Percentiles rank a stretch among this genome's conserved stretches.
These are phyloP conservation scores for Calephelis perditalis DNA, from an alignment of 2,888 invertebrate species.

Conservation along the genomic window DNA sequence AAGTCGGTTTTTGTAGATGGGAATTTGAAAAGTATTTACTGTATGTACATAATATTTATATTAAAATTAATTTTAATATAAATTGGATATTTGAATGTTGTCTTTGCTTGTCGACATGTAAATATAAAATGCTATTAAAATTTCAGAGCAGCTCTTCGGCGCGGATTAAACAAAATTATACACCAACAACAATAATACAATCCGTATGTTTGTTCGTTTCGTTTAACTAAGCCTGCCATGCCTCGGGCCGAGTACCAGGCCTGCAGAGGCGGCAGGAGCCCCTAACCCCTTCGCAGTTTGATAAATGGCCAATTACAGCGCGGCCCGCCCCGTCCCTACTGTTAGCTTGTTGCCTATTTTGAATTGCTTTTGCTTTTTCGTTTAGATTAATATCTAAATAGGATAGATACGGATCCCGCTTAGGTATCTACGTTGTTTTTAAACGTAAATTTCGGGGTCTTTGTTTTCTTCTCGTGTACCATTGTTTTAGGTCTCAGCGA, in stretches of 20 bases:
- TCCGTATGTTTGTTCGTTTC: constrained; percentile 46
- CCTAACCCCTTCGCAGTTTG: constrained; percentile 77
- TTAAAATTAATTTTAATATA: too few species aligned
- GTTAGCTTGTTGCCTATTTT: constrained; percentile 78
- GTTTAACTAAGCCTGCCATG: constrained; percentile 37
- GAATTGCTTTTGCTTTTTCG: constrained; percentile 79
- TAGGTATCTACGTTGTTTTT: constrained; percentile 77
- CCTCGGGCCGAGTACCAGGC: constrained; percentile 49
- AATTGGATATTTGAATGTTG: background rate
- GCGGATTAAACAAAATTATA: constrained; percentile 26
- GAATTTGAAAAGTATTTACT: too few species aligned
- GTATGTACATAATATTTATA: too few species aligned
- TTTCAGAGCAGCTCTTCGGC: constrained; percentile 26
- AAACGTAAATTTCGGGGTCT: constrained; percentile 69
- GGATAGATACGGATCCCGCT: constrained; percentile 76
- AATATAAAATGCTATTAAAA: constrained; percentile 24
- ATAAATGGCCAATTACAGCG: constrained; percentile 79
- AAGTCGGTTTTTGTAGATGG: too few species aligned
- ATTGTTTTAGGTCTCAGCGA: constrained; percentile 56
- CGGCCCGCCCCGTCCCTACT: constrained; percentile 70
- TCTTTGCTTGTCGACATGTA: constrained; percentile 7
- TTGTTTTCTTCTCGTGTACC: constrained; percentile 53
- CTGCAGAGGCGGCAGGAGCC: constrained; percentile 59
- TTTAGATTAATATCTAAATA: constrained; percentile 79
- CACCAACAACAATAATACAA: constrained; percentile 27